Percentiles rank a stretch among this genome's conserved stretches.
Conservation (phyloP, 2,113 vertebrate species). For the Cyprinus carpio region DNA sequence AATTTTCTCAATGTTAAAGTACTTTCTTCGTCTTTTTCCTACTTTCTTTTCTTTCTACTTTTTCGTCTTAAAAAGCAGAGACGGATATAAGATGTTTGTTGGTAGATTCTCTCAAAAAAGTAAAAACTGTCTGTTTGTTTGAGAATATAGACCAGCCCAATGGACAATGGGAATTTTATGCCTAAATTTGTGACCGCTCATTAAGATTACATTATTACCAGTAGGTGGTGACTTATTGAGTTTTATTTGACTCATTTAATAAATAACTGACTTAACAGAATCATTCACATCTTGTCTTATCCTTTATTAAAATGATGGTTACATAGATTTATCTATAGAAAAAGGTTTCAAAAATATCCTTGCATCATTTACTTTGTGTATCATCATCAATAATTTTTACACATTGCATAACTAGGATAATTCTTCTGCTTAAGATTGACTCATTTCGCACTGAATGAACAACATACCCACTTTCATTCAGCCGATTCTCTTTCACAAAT, state of each 20-base stretch:
- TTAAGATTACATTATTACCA: not conserved
- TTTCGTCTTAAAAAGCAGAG: too few species aligned
- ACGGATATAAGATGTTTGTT: too few species aligned
- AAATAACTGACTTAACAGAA: not conserved
- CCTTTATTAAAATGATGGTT: not conserved
- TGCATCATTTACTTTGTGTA: not conserved
- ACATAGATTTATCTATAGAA: not conserved
- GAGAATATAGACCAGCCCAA: too few species aligned
- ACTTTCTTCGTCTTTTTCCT: not conserved
- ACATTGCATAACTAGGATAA: not conserved
- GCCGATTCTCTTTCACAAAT: not conserved
- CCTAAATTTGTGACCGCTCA: not conserved
- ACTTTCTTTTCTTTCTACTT: too few species aligned
- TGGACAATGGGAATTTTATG: too few species aligned
- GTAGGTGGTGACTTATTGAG: not conserved
- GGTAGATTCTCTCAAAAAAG: too few species aligned
- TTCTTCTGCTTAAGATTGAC: not conserved
- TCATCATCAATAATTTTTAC: not conserved
- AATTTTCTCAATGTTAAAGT: not conserved
- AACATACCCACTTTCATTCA: not conserved
- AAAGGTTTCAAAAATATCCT: not conserved
- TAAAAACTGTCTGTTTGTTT: too few species aligned
- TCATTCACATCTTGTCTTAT: not conserved
- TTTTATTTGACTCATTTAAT: not conserved
- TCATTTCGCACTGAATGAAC: not conserved